Percentiles rank a stretch among this genome's conserved stretches.
Evolutionary conservation across 2,113 vertebrate species (phyloP).

Genomic region (Mugil cephalus): DNA sequence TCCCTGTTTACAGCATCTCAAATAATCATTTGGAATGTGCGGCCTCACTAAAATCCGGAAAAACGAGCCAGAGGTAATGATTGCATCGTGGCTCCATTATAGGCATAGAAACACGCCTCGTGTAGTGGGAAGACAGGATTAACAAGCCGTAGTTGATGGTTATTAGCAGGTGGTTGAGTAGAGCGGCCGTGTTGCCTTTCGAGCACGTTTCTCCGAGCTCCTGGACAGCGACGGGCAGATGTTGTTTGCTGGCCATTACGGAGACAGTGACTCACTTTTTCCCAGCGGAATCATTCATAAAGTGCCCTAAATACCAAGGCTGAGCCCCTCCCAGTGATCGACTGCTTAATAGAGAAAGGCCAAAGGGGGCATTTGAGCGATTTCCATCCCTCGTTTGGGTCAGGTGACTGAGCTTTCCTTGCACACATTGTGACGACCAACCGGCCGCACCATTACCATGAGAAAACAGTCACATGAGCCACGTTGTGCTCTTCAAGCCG

Average conservation of each 20-base stretch:
- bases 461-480: slow-evolving; percentile 54
- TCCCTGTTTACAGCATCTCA: not conserved
- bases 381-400: slow-evolving; percentile 38
- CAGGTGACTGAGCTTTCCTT: slow-evolving; percentile 9
- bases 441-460: slow-evolving; percentile 27
- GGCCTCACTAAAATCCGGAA: not conserved
- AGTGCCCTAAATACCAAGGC: slow-evolving; percentile 32
- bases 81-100: not conserved
- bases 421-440: not conserved
- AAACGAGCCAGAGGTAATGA: slow-evolving; percentile 1
- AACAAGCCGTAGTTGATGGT: not conserved
- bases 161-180: not conserved
- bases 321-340: slow-evolving; percentile 13
- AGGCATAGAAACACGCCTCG: slow-evolving; percentile 10
- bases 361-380: not conserved
- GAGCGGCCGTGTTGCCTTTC: not conserved
- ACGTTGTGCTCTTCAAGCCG: not conserved
- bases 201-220: too few relatives aligned
- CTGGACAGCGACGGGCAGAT: too few relatives aligned
- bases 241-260: slow-evolving; percentile 30
- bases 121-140: not conserved
- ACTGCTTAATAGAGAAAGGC: slow-evolving; percentile 10
- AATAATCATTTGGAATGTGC: not conserved
- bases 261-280: slow-evolving; percentile 31
- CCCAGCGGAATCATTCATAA: slow-evolving; percentile 51